These are phyloP conservation scores for Lynx canadensis DNA, from an alignment of 2,113 vertebrate species.

Conservation along the genomic window DNA sequence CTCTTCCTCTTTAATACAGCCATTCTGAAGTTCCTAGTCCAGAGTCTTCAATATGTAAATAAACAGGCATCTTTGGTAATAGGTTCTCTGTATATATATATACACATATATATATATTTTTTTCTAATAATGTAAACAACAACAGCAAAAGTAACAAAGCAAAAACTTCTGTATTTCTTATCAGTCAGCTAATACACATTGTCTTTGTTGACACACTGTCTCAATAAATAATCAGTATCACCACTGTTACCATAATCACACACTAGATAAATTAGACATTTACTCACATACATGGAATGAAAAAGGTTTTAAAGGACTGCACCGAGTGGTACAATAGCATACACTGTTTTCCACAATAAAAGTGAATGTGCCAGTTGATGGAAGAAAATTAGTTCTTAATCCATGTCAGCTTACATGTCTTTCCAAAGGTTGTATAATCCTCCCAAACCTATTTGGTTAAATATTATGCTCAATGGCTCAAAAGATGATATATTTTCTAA, in stretches of 20 bases:
- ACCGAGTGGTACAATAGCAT: not conserved
- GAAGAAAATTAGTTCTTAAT: slow-evolving; percentile 62
- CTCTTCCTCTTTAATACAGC: not conserved
- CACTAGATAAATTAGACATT: not conserved
- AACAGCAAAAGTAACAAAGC: not conserved
- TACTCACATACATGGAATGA: not conserved
- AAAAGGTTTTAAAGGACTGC: not conserved
- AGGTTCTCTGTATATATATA: not conserved
- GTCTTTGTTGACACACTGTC: not conserved
- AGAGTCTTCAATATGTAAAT: not conserved
- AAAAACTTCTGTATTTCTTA: not conserved
- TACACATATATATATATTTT: no score
- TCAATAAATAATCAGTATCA: not conserved
- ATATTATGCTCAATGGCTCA: slow-evolving; percentile 46
- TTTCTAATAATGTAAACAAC: not conserved
- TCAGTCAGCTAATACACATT: not conserved
- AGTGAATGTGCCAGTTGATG: slow-evolving; percentile 39
- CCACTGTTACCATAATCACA: not conserved
- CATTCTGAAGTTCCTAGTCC: not conserved
- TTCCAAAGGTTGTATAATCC: slow-evolving; percentile 51
- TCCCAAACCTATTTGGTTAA: slow-evolving; percentile 25
- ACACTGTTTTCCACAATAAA: slow-evolving; percentile 7
- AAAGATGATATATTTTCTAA: slow-evolving; percentile 62
- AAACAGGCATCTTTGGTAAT: not conserved
- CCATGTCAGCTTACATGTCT: not conserved